Evolutionary conservation across 2,797 vertebrate genomes (phyloP), one percentile per base, ranked within the genome.

Genomic region (Rhinoraja longicauda): DNA sequence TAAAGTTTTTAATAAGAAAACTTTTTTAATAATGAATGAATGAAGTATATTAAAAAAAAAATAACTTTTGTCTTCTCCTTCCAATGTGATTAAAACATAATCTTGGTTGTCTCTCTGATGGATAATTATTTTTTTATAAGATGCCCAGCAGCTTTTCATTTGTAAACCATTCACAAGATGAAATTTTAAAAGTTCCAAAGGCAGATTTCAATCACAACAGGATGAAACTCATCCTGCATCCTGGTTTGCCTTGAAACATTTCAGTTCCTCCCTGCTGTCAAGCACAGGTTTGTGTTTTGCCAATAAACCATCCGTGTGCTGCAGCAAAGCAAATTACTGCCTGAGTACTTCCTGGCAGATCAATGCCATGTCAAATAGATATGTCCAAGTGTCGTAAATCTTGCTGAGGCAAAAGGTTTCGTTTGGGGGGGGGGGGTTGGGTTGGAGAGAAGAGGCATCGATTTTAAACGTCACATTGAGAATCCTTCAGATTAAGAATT

Each of bases 241-340:
- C 67, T 45, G 70, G 26, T 57, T 92, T 92, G 36, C 90, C 90
- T 75, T 39, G 53, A 57, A 92, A 57, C 67, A 75, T 1, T 57
- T 75, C 45, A 67, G 24, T 13, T 8, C 67, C 72, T 70, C 70
- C 90, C 39, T 92, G 39, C n/a, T 92, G 39, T 36, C 70, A 29
- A 92, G 45, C 39, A 6, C 39, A 75, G 39, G 67, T 92, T 92
- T 92, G 21, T 73, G 53, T 92, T 92, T 92, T 62, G 57, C 70
- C 70, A 92, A 73, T 92, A 92, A 92, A 29, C 67, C 67, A 29
- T 64, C 36, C 36, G 26, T 67, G 10, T 12, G 64, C 90, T 75
- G 70, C 72, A 15, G 39, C 1, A 91, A 91, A 91, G 70, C 90
- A 73, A 91, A 91, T 91, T 91, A 29, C 36, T 45, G 39, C 64